Evolutionary conservation across 2,797 vertebrate genomes (phyloP).

Genomic region (Onychomys arenicola): DNA sequence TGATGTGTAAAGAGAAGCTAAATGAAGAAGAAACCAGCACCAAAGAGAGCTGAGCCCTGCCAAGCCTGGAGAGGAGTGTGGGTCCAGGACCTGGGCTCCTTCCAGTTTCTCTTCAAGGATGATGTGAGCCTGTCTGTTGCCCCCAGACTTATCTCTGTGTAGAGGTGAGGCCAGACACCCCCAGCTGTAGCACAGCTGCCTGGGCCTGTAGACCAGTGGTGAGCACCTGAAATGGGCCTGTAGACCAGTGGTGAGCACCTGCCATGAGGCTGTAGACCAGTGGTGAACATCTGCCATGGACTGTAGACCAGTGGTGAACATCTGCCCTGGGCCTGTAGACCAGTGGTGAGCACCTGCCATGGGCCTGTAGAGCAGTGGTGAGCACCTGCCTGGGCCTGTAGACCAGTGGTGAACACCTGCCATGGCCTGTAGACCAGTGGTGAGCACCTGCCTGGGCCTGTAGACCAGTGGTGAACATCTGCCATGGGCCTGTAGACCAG

Average conservation of each 20-base stretch:
- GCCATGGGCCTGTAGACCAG: too few species aligned
- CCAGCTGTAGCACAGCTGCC: not conserved
- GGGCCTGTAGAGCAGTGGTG: fast-evolving
- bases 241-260: too few species aligned
- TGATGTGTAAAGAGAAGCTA: too few species aligned
- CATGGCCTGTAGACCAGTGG: not conserved
- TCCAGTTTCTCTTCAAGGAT: not conserved
- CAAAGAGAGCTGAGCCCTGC: not conserved
- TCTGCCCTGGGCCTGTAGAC: not conserved
- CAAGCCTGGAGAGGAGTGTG: not conserved
- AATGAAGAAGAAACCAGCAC: not conserved
- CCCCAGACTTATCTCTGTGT: not conserved
- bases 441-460: not conserved
- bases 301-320: too few species aligned
- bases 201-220: too few species aligned
- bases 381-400: not conserved
- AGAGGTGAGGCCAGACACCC: not conserved
- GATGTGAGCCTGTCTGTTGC: not conserved
- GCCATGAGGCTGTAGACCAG: too few species aligned
- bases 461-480: fast-evolving
- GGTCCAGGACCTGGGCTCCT: not conserved
- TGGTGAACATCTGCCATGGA: too few species aligned
- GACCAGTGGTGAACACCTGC: fast-evolving
- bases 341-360: fast-evolving
- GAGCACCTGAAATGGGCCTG: not conserved